Evolutionary conservation across 2,113 vertebrate species (phyloP), one percentile per base, ranked within the genome.

Genomic region (Chrysochloris asiatica): DNA sequence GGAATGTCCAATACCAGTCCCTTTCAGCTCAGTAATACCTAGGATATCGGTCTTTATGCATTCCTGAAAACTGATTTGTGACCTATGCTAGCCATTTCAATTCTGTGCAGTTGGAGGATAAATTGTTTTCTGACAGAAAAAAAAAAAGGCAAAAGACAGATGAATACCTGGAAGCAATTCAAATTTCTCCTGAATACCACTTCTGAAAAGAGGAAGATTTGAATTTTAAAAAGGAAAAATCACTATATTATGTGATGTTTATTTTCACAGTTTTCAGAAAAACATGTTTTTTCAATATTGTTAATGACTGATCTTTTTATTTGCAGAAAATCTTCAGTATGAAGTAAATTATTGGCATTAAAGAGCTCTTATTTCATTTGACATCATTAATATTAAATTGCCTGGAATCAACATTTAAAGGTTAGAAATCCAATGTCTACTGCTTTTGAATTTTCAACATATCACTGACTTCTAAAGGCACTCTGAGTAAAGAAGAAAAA

Each of bases 381-480:
- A 38, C 73, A 71, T 21, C 47, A 69, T 45, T 3, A 24, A 9
- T 11, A 4, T 17, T 21, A 41, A 48, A 48, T 83, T 61, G 33
- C 41, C 36, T 21, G 4, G 30, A 80, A n/a, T 86, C 26, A 73
- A 28, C n/a, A 26, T 47, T 59, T 45, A 47, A 17, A 59, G 28
- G 5, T 47, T 26, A 79, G 65, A 83, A 48, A 22, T 38, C 17
- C 24, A 45, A 36, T 59, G 22, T 8, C 17, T n/a, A 48, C 61
- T 47, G 4, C 28, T 36, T 77, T 38, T 24, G 22, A 47, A 19
- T 38, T 54, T n/a, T 11, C 59, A 41, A 17, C 17, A 17, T 41
- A 13, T 30, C 10, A 0, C 6, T 19, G 8, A 12, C 2, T 79
- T 30, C 13, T 8, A 24, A n/a, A 21, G 3, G 1, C 16, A 71